phyloP scores from a whole-genome alignment of 1,140 invertebrate species.

The Bombus superbus region DNA sequence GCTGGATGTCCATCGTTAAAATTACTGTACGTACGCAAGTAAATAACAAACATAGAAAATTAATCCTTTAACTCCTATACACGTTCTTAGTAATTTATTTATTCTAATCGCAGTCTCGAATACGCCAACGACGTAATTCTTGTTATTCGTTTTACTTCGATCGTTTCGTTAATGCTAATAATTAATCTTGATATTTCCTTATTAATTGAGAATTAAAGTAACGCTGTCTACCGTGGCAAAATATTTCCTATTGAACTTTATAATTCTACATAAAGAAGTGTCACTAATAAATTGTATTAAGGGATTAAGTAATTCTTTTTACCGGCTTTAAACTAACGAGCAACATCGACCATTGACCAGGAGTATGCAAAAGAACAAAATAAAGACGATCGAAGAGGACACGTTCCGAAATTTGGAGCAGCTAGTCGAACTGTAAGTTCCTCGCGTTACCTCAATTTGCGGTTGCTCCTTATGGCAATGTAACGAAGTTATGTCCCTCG shows the following conservation, averaged over 20 bases:
- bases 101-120: no score
- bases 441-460: neutral
- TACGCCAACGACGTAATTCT: no score
- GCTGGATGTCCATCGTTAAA: slow-evolving; percentile 65
- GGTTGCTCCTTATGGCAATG: neutral
- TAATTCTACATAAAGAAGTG: neutral
- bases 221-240: neutral
- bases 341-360: slow-evolving; percentile 69
- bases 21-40: slow-evolving; percentile 64
- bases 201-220: no score
- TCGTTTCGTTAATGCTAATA: no score
- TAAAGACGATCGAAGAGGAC: slow-evolving; percentile 79
- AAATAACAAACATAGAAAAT: slow-evolving; percentile 58
- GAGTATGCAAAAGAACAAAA: slow-evolving; percentile 80
- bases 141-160: no score
- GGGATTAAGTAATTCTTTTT: neutral
- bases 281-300: neutral
- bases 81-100: no score
- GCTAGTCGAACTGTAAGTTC: slow-evolving; percentile 84
- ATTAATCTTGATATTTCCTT: no score
- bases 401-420: slow-evolving; percentile 80
- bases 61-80: slow-evolving; percentile 21
- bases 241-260: neutral
- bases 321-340: slow-evolving; percentile 73
- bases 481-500: slow-evolving; percentile 10